These are phyloP conservation scores for Periparus ater DNA, from an alignment of 2,797 vertebrate species.

Conservation along the genomic window DNA sequence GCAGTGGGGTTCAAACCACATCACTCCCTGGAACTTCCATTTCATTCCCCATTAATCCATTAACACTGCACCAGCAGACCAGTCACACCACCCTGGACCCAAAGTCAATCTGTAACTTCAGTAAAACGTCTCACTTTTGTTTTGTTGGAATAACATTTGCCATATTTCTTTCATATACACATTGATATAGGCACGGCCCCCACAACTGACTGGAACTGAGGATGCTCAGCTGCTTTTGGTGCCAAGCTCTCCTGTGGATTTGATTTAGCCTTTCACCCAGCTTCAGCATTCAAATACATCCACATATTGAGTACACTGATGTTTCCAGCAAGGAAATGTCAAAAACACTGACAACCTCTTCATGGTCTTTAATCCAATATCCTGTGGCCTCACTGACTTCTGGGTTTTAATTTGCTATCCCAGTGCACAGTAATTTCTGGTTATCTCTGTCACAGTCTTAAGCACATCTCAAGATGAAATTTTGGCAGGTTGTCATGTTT, in stretches of 20 bases:
- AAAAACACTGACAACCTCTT: conserved; percentile 10
- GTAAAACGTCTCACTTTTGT: not conserved
- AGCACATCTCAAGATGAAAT: conserved; percentile 16
- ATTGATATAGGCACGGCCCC: not conserved
- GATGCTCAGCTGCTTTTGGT: not conserved
- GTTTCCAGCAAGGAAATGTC: conserved; percentile 6
- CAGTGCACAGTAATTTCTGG: conserved; percentile 52
- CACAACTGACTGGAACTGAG: not conserved
- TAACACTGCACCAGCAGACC: not conserved
- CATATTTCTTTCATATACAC: not conserved
- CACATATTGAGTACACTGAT: not conserved
- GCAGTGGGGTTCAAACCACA: not conserved
- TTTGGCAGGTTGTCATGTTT: conserved; percentile 44
- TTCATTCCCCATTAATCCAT: not conserved
- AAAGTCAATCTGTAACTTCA: not conserved
- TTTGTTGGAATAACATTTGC: not conserved
- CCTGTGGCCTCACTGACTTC: conserved; percentile 13
- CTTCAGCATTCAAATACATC: not conserved
- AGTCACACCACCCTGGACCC: not conserved
- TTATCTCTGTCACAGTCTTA: conserved; percentile 37
- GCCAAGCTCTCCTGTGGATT: not conserved
- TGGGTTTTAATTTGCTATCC: conserved; percentile 52
- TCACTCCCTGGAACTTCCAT: too few species aligned
- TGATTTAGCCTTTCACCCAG: not conserved
- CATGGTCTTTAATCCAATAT: conserved; percentile 53